Percentiles rank a stretch among this genome's conserved stretches.
Evolutionary conservation across 2,888 invertebrate species (phyloP).

Genomic region (Syrphus vitripennis): DNA sequence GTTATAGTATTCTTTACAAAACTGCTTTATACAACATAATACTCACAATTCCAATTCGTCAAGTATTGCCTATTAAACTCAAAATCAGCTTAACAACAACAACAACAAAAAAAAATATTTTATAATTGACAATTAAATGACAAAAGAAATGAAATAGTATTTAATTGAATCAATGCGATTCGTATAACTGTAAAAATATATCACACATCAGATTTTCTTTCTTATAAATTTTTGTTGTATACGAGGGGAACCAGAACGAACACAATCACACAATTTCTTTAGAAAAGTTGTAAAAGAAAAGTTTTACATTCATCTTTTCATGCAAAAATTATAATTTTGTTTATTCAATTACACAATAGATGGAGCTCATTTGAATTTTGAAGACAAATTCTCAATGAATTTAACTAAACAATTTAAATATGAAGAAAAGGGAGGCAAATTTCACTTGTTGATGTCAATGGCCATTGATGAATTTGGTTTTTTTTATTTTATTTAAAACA

Average conservation of each 20-base stretch:
- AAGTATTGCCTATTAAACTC: neutral
- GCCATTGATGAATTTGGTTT: neutral
- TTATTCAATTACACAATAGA: conserved; percentile 8
- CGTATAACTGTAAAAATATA: conserved; percentile 21
- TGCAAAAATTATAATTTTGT: neutral
- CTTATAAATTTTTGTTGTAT: neutral
- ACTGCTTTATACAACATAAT: neutral
- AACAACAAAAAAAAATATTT: neutral
- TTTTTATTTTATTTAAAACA: neutral
- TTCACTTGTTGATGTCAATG: conserved; percentile 11
- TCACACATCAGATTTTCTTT: conserved; percentile 40
- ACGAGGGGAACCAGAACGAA: neutral
- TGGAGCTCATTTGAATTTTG: neutral
- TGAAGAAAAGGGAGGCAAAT: neutral
- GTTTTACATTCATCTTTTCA: conserved; percentile 21
- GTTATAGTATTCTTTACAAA: neutral
- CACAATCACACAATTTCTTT: neutral
- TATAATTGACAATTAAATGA: conserved; percentile 67
- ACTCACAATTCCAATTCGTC: too few species aligned
- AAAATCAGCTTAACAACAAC: neutral
- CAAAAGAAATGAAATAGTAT: conserved; percentile 62
- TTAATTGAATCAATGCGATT: conserved; percentile 68
- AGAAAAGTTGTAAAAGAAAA: neutral
- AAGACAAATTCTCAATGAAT: neutral
- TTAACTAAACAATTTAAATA: neutral